A percentile compares a stretch with the other conserved stretches of the same genome.
These are phyloP conservation scores for Pituophis catenifer DNA, from an alignment of 2,113 vertebrate species.

Conservation along the genomic window DNA sequence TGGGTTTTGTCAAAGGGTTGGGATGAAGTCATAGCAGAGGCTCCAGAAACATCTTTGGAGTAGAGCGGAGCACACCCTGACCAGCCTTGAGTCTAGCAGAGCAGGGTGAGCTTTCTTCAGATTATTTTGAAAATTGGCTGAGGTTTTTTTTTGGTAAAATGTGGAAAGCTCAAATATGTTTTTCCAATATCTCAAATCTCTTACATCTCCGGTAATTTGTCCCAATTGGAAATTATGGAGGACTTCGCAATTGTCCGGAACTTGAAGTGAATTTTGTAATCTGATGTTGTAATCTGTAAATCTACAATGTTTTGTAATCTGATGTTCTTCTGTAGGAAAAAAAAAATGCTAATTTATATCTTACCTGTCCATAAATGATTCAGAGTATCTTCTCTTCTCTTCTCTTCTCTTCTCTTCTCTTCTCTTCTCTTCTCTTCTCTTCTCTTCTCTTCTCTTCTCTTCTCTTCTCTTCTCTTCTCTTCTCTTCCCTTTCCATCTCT, in stretches of 20 bases:
- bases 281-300: background rate
- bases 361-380: background rate
- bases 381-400: background rate
- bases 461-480: rapidly evolving
- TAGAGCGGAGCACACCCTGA: background rate
- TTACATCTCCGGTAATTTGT: background rate
- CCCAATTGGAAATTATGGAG: background rate
- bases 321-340: background rate
- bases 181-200: background rate
- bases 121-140: background rate
- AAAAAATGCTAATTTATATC: background rate
- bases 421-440: no score
- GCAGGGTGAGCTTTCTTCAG: background rate
- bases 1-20: background rate
- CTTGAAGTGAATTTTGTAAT: background rate
- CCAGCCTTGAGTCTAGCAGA: background rate
- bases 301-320: background rate
- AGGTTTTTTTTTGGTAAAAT: background rate
- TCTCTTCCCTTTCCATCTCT: rapidly evolving
- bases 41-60: background rate
- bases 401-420: rapidly evolving
- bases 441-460: no score
- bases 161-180: background rate
- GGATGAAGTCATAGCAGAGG: conserved; percentile 10
- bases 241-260: background rate